A percentile compares a stretch with the other conserved stretches of the same genome.
phyloP scores from a whole-genome alignment of 2,888 invertebrate species.

The Marasmarcha lunaedactyla region DNA sequence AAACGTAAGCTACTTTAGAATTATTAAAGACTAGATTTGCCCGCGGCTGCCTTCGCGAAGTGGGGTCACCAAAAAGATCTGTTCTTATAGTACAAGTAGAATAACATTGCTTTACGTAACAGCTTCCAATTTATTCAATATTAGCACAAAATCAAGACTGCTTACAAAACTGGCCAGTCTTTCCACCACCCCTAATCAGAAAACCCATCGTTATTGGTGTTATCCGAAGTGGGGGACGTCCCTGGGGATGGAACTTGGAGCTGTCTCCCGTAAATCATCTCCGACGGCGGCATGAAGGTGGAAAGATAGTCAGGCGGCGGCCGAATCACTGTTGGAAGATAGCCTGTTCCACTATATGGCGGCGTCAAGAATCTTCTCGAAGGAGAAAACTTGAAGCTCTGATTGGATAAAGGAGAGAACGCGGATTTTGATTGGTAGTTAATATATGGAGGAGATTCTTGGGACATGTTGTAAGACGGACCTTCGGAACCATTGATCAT shows the following conservation, averaged over 20 bases:
- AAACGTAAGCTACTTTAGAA: too few relatives aligned
- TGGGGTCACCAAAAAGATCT: too few relatives aligned
- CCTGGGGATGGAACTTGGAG: conserved; percentile 57
- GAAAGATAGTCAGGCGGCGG: conserved; percentile 63
- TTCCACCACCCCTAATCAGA: conserved; percentile 48
- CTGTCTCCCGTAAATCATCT: conserved; percentile 58
- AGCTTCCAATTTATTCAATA: too few relatives aligned
- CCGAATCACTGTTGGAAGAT: conserved; percentile 81
- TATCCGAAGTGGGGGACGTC: conserved; percentile 61
- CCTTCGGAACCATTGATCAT: conserved; percentile 77
- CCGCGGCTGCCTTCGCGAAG: too few relatives aligned
- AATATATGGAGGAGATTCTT: conserved; percentile 55
- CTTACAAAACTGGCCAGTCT: conserved; percentile 20
- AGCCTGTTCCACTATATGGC: conserved; percentile 86
- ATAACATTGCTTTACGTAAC: too few relatives aligned
- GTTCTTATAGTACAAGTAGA: too few relatives aligned
- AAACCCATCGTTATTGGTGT: conserved; percentile 61
- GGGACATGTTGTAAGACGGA: conserved; percentile 42
- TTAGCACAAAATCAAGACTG: too few relatives aligned
- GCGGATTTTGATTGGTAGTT: conserved; percentile 76
- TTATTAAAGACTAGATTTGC: too few relatives aligned
- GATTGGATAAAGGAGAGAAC: conserved; percentile 78
- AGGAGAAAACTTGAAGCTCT: conserved; percentile 73
- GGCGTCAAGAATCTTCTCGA: conserved; percentile 85
- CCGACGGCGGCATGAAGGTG: conserved; percentile 55